Evolutionary conservation across 2,888 invertebrate species (phyloP).

Genomic region (Masnerella sp.): DNA sequence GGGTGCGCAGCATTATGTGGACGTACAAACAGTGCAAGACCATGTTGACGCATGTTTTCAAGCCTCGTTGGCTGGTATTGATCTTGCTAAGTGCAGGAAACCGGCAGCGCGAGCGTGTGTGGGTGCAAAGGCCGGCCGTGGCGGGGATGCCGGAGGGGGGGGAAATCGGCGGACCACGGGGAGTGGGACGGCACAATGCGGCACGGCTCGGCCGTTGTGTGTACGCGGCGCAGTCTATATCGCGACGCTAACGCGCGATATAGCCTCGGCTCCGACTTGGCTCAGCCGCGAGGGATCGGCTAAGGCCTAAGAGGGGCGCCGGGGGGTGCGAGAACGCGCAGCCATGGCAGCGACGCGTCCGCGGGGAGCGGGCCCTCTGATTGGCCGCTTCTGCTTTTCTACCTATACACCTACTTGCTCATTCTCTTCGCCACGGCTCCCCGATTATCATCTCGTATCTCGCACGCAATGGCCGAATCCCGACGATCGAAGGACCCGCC

Average conservation of each 20-base stretch:
- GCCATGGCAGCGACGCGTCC: slow-evolving; percentile 77
- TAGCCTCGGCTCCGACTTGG: slow-evolving; percentile 56
- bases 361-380: slow-evolving; percentile 76
- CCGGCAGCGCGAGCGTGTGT: slow-evolving; percentile 69
- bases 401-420: slow-evolving; percentile 68
- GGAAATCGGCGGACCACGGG: slow-evolving; percentile 34
- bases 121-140: slow-evolving; percentile 52
- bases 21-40: slow-evolving; percentile 78
- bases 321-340: slow-evolving; percentile 70
- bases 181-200: slow-evolving; percentile 55
- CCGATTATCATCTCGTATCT: slow-evolving; percentile 75
- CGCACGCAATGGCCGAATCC: slow-evolving; percentile 70
- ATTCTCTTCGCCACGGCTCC: slow-evolving; percentile 64
- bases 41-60: slow-evolving; percentile 82
- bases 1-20: slow-evolving; percentile 76
- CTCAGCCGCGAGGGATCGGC: slow-evolving; percentile 72
- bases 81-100: slow-evolving; percentile 79
- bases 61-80: slow-evolving; percentile 81
- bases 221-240: slow-evolving; percentile 59
- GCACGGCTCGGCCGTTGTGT: slow-evolving; percentile 58
- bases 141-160: slow-evolving; percentile 36
- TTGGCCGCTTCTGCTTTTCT: slow-evolving; percentile 76
- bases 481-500: slow-evolving; percentile 52
- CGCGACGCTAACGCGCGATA: slow-evolving; percentile 56
- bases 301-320: slow-evolving; percentile 74